Base-by-base conservation (phyloP, 2,888 invertebrate genomes). In the Hirtodrosophila cameraria region DNA sequence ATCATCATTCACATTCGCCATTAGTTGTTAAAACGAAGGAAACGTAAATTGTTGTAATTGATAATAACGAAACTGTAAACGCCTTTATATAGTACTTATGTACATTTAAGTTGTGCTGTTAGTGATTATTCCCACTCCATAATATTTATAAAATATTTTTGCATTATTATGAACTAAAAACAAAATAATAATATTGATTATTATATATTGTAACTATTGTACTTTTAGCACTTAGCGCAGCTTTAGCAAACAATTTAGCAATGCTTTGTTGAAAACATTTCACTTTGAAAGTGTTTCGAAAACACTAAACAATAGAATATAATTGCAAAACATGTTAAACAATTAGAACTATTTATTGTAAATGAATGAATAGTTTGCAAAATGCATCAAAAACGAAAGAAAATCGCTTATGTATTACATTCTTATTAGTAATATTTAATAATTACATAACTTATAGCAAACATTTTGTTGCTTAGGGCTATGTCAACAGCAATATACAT, bases 191-290 rank as follows among this genome's bases (percentile, higher is more conserved):
- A 38, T 48, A 46, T n/a, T n/a, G n/a, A n/a, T n/a, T n/a, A 38
- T 49, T 11, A 49, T 42, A 13, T 38, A 46, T 31, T 20, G 35
- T 42, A 33, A 28, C 28, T 60, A 60, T 57, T 55, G 52, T 54
- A 74, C 58, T 75, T n/a, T n/a, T 79, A 85, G 82, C 75, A 73
- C 43, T 63, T 84, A 74, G 64, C 67, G 57, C 83, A 86, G 83
- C 80, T 83, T 86, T 80, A 80, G 86, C 43, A 80, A 68, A 63
- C 39, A 57, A 78, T 66, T 45, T 83, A 86, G 80, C 73, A 83
- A 79, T 82, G 86, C 79, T 85, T 80, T 80, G 84, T 83, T 83
- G 16, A 65, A 68, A 67, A 75, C 57, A 62, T 79, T 82, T 55
- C 57, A 75, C 55, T 38, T 79, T 65, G 58, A 81, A 75, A 71